phyloP scores from a whole-genome alignment of 2,888 invertebrate species.

The Drepanosiphum platanoidis region DNA sequence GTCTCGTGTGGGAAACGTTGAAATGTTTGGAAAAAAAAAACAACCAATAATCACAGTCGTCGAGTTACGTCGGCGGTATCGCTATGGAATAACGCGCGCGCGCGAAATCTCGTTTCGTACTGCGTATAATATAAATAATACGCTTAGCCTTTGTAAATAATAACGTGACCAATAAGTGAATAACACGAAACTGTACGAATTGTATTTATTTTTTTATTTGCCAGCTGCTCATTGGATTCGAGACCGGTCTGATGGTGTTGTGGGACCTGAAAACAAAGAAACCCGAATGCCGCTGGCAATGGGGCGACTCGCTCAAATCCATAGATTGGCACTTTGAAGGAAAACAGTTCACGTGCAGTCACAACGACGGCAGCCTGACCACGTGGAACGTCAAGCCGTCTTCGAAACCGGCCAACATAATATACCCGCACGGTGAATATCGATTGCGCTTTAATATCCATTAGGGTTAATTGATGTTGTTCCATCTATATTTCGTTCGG shows the following conservation, averaged over 20 bases:
- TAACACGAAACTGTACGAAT: slow-evolving; percentile 22
- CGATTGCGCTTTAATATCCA: background rate
- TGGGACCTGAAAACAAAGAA: slow-evolving; percentile 92
- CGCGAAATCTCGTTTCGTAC: no score
- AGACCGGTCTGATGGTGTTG: slow-evolving; percentile 90
- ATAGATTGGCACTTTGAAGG: slow-evolving; percentile 98
- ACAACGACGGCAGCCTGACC: slow-evolving; percentile 93
- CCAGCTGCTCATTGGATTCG: slow-evolving; percentile 95
- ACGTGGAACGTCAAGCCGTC: slow-evolving; percentile 88
- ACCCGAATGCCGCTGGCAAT: slow-evolving; percentile 86
- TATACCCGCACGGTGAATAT: slow-evolving; percentile 89
- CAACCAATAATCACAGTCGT: no score
- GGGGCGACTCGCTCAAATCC: slow-evolving; percentile 82
- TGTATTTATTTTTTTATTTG: no score
- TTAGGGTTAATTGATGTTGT: background rate
- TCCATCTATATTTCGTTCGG: background rate
- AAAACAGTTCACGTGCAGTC: slow-evolving; percentile 95
- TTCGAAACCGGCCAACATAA: slow-evolving; percentile 81
- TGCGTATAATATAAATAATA: background rate
- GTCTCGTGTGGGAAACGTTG: no score
- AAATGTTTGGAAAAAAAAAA: no score
- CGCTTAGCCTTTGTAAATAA: background rate
- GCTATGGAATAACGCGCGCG: no score
- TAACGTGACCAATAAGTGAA: no score
- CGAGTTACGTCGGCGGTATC: no score